These are phyloP conservation scores for Petrolisthes manimaculis DNA, from an alignment of 2,888 invertebrate species.

Conservation along the genomic window DNA sequence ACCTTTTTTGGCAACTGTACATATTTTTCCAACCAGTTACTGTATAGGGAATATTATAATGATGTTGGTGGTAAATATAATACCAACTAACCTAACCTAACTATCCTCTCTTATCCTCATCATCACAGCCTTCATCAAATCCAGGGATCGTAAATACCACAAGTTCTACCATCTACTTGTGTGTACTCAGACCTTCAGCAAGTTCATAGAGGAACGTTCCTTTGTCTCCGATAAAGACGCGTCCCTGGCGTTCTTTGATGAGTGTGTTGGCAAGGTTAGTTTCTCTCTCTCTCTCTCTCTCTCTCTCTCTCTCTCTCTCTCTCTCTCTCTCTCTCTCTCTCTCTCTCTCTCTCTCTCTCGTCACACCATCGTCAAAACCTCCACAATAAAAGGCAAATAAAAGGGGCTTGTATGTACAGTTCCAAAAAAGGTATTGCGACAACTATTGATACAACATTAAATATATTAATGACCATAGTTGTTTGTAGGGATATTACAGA, in stretches of 20 bases:
- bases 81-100: too few relatives aligned
- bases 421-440: too few relatives aligned
- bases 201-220: constrained; percentile 96
- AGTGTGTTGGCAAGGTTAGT: constrained; percentile 82
- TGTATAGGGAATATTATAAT: too few relatives aligned
- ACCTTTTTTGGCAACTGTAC: too few relatives aligned
- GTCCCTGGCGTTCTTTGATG: constrained; percentile 95
- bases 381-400: too few relatives aligned
- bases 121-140: constrained; percentile 80
- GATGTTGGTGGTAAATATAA: too few relatives aligned
- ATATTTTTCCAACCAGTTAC: too few relatives aligned
- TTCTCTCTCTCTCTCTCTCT: background rate
- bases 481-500: too few relatives aligned
- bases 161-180: constrained; percentile 89
- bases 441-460: too few relatives aligned
- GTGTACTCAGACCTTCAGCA: constrained; percentile 96
- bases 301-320: background rate
- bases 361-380: background rate
- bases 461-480: too few relatives aligned
- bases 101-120: background rate
- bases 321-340: background rate
- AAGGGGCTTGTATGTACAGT: too few relatives aligned
- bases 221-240: constrained; percentile 99
- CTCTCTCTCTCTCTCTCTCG: background rate
- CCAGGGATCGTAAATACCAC: constrained; percentile 82